Evolutionary conservation across 2,113 vertebrate species (phyloP).

Genomic region (Seriola quinqueradiata): DNA sequence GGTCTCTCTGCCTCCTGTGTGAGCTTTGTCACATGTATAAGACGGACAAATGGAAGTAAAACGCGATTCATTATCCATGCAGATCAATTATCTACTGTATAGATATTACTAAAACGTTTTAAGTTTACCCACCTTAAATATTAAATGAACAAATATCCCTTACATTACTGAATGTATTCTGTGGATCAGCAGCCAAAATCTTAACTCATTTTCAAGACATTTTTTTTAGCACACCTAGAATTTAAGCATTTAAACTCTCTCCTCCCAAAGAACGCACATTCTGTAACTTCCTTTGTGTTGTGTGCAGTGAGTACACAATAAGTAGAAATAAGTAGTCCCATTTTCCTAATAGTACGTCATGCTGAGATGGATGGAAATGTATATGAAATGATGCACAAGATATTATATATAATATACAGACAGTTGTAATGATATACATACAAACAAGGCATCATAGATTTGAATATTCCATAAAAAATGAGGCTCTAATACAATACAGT

Average conservation of each 20-base stretch:
- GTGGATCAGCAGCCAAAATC: not conserved
- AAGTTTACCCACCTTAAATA: not conserved
- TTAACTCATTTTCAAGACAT: not conserved
- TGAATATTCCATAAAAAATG: slow-evolving; percentile 31
- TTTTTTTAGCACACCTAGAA: not conserved
- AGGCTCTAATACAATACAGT: not conserved
- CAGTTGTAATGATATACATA: not conserved
- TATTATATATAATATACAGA: not conserved
- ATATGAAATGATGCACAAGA: not conserved
- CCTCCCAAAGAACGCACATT: too few relatives aligned
- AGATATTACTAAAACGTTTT: not conserved
- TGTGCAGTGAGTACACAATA: too few relatives aligned
- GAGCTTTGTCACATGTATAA: slow-evolving; percentile 19
- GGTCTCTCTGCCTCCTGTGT: slow-evolving; percentile 12
- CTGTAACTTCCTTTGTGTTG: too few relatives aligned
- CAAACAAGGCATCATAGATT: not conserved
- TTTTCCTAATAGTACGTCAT: not conserved
- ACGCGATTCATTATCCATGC: not conserved
- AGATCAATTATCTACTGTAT: not conserved
- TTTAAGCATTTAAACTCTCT: not conserved
- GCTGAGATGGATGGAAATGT: too few relatives aligned
- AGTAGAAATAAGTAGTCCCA: too few relatives aligned
- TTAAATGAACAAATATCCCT: not conserved
- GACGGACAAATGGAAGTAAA: not conserved
- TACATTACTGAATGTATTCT: not conserved